phyloP scores from a whole-genome alignment of 2,797 vertebrate genomes.

The Sebastes reedi region DNA sequence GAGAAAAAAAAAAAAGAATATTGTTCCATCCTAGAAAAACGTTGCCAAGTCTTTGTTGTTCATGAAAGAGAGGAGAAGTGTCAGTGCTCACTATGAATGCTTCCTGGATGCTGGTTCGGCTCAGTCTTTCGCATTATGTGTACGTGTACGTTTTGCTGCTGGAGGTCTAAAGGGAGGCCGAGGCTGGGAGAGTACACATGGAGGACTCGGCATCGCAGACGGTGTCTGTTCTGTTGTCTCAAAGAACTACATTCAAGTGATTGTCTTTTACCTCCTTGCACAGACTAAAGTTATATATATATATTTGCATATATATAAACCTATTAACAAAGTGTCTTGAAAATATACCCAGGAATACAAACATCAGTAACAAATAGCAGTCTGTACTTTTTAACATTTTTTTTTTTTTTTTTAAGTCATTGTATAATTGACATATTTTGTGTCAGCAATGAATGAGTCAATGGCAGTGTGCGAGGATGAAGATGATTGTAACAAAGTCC shows the following conservation, averaged over 20 bases:
- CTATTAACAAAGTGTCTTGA: constrained; percentile 88
- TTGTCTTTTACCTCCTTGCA: constrained; percentile 87
- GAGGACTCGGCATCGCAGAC: constrained; percentile 60
- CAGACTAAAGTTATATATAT: constrained; percentile 84
- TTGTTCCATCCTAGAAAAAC: constrained; percentile 76
- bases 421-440: constrained; percentile 61
- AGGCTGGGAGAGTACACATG: constrained; percentile 47
- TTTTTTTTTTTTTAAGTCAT: constrained; percentile 46
- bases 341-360: constrained; percentile 84
- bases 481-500: constrained; percentile 79
- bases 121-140: constrained; percentile 53
- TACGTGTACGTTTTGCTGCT: constrained; percentile 65
- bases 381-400: constrained; percentile 74
- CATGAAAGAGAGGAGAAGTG: constrained; percentile 55
- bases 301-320: constrained; percentile 82
- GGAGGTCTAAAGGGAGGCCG: constrained; percentile 48
- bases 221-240: constrained; percentile 67
- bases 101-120: constrained; percentile 69
- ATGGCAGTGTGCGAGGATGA: constrained; percentile 61
- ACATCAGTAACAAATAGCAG: constrained; percentile 82
- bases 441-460: constrained; percentile 66
- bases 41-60: constrained; percentile 69
- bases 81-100: constrained; percentile 62
- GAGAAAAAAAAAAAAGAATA: constrained; percentile 46
- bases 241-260: constrained; percentile 80